Percentiles rank a stretch among this genome's conserved stretches.
These are phyloP conservation scores for Laupala kohalensis DNA, from an alignment of 1,140 invertebrate species.

Conservation along the genomic window DNA sequence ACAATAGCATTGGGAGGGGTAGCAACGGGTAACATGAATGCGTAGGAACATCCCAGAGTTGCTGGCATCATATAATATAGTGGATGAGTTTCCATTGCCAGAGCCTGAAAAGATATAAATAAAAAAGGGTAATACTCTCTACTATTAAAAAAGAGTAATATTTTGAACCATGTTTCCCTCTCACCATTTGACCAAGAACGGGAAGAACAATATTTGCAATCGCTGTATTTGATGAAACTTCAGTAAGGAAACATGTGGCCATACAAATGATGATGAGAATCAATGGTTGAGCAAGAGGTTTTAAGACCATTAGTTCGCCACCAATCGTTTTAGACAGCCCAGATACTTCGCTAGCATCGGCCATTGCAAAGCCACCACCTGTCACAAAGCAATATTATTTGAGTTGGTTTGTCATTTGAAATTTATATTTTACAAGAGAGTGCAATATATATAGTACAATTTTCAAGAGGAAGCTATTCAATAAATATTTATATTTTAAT, in stretches of 20 bases:
- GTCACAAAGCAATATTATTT: background rate
- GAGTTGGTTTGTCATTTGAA: too few species aligned
- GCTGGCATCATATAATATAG: constrained; percentile 78
- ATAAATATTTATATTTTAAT: background rate
- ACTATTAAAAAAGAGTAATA: too few species aligned
- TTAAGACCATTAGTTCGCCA: constrained; percentile 35
- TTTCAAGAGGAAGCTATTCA: background rate
- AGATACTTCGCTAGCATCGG: constrained; percentile 62
- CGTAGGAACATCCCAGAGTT: constrained; percentile 60
- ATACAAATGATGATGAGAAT: constrained; percentile 41
- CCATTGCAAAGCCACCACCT: constrained; percentile 78
- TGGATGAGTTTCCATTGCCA: constrained; percentile 58
- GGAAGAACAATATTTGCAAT: constrained; percentile 74
- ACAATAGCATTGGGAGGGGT: constrained; percentile 92
- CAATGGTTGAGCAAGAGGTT: constrained; percentile 33
- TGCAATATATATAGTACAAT: background rate
- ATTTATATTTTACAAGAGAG: background rate
- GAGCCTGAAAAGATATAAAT: constrained; percentile 20
- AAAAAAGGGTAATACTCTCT: background rate
- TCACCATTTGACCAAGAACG: constrained; percentile 63
- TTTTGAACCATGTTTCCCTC: too few species aligned
- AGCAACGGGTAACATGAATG: constrained; percentile 64
- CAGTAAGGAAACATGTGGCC: constrained; percentile 49
- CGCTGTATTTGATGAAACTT: constrained; percentile 73
- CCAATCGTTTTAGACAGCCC: constrained; percentile 64